Evolutionary conservation across 2,888 invertebrate species (phyloP), one percentile per base, ranked within the genome.

Genomic region (Parnassius smintheus): DNA sequence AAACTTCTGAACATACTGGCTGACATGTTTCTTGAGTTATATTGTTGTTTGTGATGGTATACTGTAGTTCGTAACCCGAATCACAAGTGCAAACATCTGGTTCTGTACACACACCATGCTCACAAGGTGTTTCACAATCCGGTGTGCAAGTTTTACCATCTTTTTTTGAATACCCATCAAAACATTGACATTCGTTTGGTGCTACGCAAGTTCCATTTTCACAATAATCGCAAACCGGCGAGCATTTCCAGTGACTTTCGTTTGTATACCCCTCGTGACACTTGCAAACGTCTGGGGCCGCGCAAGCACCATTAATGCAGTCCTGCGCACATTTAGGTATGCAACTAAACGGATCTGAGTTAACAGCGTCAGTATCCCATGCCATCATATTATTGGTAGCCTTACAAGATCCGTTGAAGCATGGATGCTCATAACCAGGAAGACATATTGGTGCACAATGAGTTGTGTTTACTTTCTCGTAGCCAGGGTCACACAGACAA

Each of bases 1-100:
- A 90, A 1, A 70, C 66, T 1, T 75, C 73, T 10, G 69, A 70
- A 57, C 91, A 91, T 1, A 75, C 66, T 1, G 91, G 84, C 10
- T 68, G 70, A 58, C 91, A 91, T 45, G 50, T 62, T 8, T 71
- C 65, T 65, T 80, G 81, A 59, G 70, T 64, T 18, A 78, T 75
- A 45, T 64, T 61, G 58, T 78, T 9, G 7, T 12, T 9, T 18
- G 12, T 64, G 56, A 66, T 70, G 59, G 41, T 65, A 60, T 71
- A 59, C 49, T 64, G 2, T 2, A 45, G n/a, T 42, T 10, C 13
- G 13, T 72, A 76, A 51, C 71, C 73, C n/a, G 60, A 49, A 13
- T 59, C 25, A 56, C 81, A 80, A 10, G 68, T 51, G 60, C 81
- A 81, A 18, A 62, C 67, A 45, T 76, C 66, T 1, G 75, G 75